phyloP scores from a whole-genome alignment of 2,888 invertebrate species.

The Ecdyonurus torrentis region DNA sequence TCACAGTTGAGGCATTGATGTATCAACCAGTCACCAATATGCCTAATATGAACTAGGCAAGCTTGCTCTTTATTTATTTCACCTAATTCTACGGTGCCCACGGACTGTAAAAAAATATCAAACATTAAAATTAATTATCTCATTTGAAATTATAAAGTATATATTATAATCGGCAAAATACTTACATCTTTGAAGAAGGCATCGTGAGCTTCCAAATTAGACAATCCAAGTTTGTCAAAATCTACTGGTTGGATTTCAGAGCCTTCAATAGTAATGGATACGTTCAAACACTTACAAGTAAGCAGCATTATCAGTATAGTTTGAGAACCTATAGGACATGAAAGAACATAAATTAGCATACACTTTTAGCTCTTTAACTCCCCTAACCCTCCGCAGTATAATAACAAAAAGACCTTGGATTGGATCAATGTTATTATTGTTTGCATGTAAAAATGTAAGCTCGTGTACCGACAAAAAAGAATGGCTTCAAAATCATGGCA shows the following conservation, averaged over 20 bases:
- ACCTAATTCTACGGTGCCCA: conserved; percentile 33
- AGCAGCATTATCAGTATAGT: conserved; percentile 25
- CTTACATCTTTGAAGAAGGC: conserved; percentile 49
- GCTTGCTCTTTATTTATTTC: conserved; percentile 38
- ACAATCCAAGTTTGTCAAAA: conserved; percentile 36
- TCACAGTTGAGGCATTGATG: conserved; percentile 47
- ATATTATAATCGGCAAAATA: conserved; percentile 14
- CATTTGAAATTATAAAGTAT: neutral
- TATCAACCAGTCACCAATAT: conserved; percentile 41
- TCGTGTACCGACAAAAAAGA: no score
- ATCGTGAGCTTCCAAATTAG: conserved; percentile 41
- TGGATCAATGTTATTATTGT: neutral
- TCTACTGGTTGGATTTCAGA: conserved; percentile 36
- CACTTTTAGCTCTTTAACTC: no score
- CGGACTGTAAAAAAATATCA: conserved; percentile 26
- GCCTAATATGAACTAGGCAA: conserved; percentile 35
- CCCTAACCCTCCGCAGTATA: neutral
- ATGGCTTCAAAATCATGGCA: no score
- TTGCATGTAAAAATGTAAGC: no score
- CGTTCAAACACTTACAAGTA: conserved; percentile 63
- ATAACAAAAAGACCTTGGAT: neutral
- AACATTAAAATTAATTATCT: neutral
- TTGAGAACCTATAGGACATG: no score
- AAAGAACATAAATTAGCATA: neutral
- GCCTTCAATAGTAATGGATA: conserved; percentile 43